phyloP scores from a whole-genome alignment of 2,888 invertebrate species.

The Yponomeuta plumbellus region DNA sequence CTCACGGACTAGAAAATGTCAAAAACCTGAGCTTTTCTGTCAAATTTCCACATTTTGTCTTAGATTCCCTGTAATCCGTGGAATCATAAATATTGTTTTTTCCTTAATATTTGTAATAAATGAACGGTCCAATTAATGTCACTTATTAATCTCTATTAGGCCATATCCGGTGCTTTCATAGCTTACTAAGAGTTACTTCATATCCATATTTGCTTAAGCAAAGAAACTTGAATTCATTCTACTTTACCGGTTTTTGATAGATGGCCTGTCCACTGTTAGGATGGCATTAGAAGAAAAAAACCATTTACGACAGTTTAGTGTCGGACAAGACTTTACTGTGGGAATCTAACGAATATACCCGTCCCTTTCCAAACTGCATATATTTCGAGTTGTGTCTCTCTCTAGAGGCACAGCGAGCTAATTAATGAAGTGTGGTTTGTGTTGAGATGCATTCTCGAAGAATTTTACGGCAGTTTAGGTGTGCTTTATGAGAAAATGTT shows the following conservation, averaged over 20 bases:
- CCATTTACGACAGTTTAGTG: constrained; percentile 1
- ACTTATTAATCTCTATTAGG: too few species aligned
- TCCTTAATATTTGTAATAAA: too few species aligned
- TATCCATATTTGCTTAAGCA: neutral
- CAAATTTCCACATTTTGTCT: too few species aligned
- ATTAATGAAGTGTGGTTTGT: constrained; percentile 7
- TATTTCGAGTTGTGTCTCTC: neutral
- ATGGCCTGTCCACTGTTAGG: neutral
- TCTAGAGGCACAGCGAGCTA: neutral
- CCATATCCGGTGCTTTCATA: too few species aligned
- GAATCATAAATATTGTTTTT: too few species aligned
- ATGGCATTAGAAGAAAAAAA: constrained; percentile 6
- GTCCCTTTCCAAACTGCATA: neutral
- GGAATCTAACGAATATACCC: neutral
- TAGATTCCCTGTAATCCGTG: too few species aligned
- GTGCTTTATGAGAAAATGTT: neutral
- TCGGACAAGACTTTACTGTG: neutral
- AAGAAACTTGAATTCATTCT: neutral
- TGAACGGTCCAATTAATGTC: too few species aligned
- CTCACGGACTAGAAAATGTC: too few species aligned
- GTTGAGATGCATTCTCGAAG: neutral
- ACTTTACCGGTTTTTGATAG: neutral
- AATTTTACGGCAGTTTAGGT: neutral
- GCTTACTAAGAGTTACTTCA: too few species aligned
- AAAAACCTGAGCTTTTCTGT: too few species aligned